These are phyloP conservation scores for Amphipoea lucens DNA, from an alignment of 2,888 invertebrate genomes.

Conservation along the genomic window DNA sequence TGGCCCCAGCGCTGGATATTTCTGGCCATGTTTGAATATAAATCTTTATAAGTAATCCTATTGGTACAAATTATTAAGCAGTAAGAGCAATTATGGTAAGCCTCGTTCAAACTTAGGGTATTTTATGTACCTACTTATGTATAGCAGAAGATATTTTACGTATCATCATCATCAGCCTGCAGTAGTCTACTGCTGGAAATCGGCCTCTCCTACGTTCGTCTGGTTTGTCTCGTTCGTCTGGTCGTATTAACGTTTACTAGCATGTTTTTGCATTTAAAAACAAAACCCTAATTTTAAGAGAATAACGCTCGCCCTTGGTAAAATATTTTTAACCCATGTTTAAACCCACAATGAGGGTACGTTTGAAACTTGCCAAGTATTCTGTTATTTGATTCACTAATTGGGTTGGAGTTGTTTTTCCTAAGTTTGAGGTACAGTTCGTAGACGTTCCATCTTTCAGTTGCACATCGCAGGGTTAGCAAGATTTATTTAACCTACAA, in stretches of 20 bases:
- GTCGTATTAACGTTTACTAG: too few relatives aligned
- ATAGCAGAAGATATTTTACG: neutral
- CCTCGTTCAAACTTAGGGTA: neutral
- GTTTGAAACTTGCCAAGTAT: conserved; percentile 51
- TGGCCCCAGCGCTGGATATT: neutral
- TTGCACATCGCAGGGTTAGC: conserved; percentile 56
- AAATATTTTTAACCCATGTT: conserved; percentile 3
- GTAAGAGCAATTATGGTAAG: conserved; percentile 9
- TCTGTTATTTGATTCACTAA: conserved; percentile 70
- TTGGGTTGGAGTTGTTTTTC: conserved; percentile 71
- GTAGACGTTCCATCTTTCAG: conserved; percentile 66
- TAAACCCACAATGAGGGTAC: neutral
- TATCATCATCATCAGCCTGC: neutral
- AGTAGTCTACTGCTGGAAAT: too few relatives aligned
- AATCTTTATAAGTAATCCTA: neutral
- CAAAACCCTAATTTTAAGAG: neutral
- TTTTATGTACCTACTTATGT: neutral
- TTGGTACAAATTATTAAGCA: neutral
- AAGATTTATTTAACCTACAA: conserved; percentile 68
- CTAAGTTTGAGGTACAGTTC: conserved; percentile 67
- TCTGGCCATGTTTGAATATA: neutral
- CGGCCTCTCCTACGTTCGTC: too few relatives aligned
- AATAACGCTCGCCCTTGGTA: neutral
- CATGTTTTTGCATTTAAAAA: neutral
- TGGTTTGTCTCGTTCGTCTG: too few relatives aligned